Evolutionary conservation across 2,888 invertebrate species (phyloP).

Genomic region (Cephus spinipes): DNA sequence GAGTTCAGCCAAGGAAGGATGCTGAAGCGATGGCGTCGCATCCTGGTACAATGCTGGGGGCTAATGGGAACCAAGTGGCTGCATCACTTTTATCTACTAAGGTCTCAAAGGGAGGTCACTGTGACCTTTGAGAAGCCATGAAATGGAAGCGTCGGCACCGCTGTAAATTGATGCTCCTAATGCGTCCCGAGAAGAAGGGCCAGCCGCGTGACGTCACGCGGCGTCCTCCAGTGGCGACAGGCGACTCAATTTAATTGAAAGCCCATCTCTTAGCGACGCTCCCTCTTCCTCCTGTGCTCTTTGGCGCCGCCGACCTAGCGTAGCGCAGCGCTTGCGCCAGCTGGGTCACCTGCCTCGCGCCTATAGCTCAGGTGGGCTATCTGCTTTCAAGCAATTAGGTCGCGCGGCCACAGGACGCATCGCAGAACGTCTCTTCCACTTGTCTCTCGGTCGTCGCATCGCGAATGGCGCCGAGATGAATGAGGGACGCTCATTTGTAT

Average conservation of each 20-base stretch:
- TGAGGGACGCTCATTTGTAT: not conserved
- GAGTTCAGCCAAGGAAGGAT: not conserved
- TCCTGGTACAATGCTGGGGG: too few species aligned
- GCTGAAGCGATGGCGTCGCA: not conserved
- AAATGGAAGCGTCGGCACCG: not conserved
- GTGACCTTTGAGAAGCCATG: not conserved
- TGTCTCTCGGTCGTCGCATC: not conserved
- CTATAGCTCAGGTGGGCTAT: constrained; percentile 25
- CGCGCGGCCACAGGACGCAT: constrained; percentile 30
- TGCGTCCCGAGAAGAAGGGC: not conserved
- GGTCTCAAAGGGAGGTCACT: not conserved
- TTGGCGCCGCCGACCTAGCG: not conserved
- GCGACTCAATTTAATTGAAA: constrained; percentile 50
- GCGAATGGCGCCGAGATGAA: not conserved
- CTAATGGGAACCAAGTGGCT: not conserved
- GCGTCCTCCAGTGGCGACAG: not conserved
- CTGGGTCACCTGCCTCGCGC: not conserved
- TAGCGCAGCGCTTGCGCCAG: not conserved
- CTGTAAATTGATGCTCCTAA: not conserved
- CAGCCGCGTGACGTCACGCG: too few species aligned
- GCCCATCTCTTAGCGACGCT: constrained; percentile 30
- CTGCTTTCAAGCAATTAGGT: constrained; percentile 52
- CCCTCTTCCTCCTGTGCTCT: not conserved
- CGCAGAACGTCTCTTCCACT: too few species aligned
- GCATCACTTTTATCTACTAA: not conserved